Evolutionary conservation across 2,113 vertebrate genomes (phyloP).

Genomic region (Xiphophorus maculatus): DNA sequence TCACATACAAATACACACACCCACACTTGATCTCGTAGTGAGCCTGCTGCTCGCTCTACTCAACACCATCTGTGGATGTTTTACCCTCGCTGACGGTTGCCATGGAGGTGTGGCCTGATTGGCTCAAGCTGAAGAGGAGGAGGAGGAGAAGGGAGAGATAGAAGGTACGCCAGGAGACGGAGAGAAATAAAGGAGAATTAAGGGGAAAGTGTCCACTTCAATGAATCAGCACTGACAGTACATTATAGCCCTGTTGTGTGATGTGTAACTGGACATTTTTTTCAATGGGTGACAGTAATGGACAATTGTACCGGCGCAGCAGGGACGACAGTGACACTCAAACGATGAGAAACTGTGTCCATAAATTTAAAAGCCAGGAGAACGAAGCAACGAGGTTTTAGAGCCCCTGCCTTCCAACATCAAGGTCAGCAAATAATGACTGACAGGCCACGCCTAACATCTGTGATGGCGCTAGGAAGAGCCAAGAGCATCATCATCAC

Average conservation of each 20-base stretch:
- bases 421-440: slow-evolving; percentile 63
- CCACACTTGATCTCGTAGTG: slow-evolving; percentile 71
- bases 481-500: slow-evolving; percentile 51
- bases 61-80: slow-evolving; percentile 82
- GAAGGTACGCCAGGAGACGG: slow-evolving; percentile 34
- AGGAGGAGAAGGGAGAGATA: slow-evolving; percentile 47
- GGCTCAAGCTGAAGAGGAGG: slow-evolving; percentile 62
- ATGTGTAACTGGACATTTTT: slow-evolving; percentile 47
- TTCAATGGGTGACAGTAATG: slow-evolving; percentile 46
- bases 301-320: slow-evolving; percentile 35
- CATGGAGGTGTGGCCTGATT: slow-evolving; percentile 84
- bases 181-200: slow-evolving; percentile 56
- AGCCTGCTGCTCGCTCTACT: slow-evolving; percentile 75
- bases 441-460: slow-evolving; percentile 22
- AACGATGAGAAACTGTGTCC: slow-evolving; percentile 4
- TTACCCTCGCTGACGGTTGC: slow-evolving; percentile 82
- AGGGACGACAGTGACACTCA: slow-evolving; percentile 13
- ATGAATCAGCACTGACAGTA: slow-evolving; percentile 81
- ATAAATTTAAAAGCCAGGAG: background rate
- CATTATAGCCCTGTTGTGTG: slow-evolving; percentile 57
- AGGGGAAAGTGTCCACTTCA: slow-evolving; percentile 73
- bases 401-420: slow-evolving; percentile 31
- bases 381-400: slow-evolving; percentile 1
- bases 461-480: slow-evolving; percentile 42
- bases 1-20: slow-evolving; percentile 70